These are phyloP conservation scores for Arizona elegans DNA, from an alignment of 2,113 vertebrate genomes.

Conservation along the genomic window DNA sequence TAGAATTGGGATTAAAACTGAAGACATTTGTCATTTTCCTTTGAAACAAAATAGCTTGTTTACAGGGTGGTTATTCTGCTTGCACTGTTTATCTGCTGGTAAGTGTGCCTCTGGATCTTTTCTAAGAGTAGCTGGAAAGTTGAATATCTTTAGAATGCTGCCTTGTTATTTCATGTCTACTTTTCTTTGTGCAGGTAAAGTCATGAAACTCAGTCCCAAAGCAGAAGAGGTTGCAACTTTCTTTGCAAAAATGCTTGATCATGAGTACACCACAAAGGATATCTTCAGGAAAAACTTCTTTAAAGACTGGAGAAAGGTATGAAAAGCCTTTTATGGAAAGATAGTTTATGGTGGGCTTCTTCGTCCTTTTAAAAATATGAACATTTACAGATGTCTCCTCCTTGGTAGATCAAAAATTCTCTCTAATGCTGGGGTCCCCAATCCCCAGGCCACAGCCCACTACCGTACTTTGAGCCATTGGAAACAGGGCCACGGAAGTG, in stretches of 20 bases:
- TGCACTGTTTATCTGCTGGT: background rate
- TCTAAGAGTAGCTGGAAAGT: background rate
- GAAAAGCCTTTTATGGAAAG: constrained; percentile 22
- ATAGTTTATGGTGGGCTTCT: background rate
- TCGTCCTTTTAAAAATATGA: background rate
- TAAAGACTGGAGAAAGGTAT: constrained; percentile 96
- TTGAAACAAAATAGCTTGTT: constrained; percentile 3
- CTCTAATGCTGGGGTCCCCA: background rate
- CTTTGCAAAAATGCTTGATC: constrained; percentile 97
- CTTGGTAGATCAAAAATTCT: background rate
- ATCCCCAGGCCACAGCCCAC: background rate
- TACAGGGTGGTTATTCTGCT: background rate
- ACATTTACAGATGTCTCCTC: background rate
- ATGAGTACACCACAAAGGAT: constrained; percentile 97
- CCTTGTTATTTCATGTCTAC: constrained; percentile 5
- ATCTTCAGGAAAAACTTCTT: constrained; percentile 98
- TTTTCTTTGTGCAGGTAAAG: constrained; percentile 78
- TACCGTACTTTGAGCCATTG: background rate
- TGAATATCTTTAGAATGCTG: constrained; percentile 19
- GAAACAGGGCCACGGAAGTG: background rate
- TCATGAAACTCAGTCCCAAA: constrained; percentile 85
- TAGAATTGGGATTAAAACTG: background rate
- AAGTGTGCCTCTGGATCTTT: background rate
- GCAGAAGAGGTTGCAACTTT: constrained; percentile 96
- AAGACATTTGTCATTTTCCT: background rate